phyloP scores from a whole-genome alignment of 2,797 vertebrate genomes.

The Heterohyrax brucei region DNA sequence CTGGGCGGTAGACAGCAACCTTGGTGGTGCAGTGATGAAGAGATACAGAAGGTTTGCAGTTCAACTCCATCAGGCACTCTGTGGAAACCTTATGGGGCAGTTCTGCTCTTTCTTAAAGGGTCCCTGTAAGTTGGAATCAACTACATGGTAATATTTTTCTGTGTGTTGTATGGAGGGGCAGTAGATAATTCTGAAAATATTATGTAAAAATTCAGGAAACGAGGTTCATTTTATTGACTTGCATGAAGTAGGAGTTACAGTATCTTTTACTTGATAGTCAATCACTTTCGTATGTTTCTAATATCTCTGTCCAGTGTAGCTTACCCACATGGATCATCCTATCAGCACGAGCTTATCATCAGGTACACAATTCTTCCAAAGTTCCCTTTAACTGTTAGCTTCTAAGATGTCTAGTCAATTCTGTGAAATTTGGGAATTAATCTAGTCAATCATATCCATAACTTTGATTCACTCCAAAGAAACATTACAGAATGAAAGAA shows the following conservation, averaged over 20 bases:
- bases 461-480: slow-evolving; percentile 69
- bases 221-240: neutral
- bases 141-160: too few relatives aligned
- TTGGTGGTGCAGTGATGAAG: too few relatives aligned
- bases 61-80: too few relatives aligned
- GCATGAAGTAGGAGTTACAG: neutral
- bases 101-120: too few relatives aligned
- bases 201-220: slow-evolving; percentile 53
- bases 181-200: slow-evolving; percentile 17
- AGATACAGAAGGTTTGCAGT: too few relatives aligned
- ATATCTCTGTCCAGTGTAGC: neutral
- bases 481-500: slow-evolving; percentile 57
- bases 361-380: slow-evolving; percentile 57
- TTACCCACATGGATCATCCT: neutral
- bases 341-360: neutral
- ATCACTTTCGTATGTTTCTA: neutral
- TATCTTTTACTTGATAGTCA: slow-evolving; percentile 26
- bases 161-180: neutral
- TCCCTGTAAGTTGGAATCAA: too few relatives aligned
- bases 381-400: slow-evolving; percentile 21
- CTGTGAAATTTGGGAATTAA: slow-evolving; percentile 54
- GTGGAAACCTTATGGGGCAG: too few relatives aligned
- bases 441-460: slow-evolving; percentile 68
- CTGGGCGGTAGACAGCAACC: neutral
- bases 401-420: slow-evolving; percentile 47